Base-by-base conservation (phyloP, 2,113 vertebrate genomes). In the Actenoides hombroni region DNA sequence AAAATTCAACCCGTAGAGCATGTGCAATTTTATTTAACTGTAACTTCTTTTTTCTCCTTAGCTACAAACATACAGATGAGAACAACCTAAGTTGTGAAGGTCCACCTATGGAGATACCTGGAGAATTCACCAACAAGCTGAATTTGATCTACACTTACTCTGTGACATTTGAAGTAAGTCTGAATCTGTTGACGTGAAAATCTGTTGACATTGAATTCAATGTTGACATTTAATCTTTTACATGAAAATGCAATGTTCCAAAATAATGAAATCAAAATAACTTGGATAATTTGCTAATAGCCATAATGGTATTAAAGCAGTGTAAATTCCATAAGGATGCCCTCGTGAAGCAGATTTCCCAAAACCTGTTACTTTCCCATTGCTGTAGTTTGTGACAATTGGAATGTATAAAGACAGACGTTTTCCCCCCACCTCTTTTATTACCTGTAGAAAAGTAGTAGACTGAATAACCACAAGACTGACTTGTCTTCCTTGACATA, bases 101-200 rank as follows among this genome's bases (percentile, higher is more conserved):
- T 18, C 63, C 39, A 31, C 98, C 99, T 13, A 98, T 99, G 98
- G 99, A 99, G 84, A 98, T 99, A 53, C 97, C 98, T 79, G 98
- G 86, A 70, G 97, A 98, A 8, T 97, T 98, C 86, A 96, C 79
- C 13, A 95, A 26, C 57, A 98, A 98, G 46, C 54, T 99, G 48
- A 97, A 98, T 26, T 60, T 99, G 77, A 91, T 97, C 79, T 99
- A 99, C 92, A 98, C 98, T 74, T 99, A 99, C 83, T 99, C 99
- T 11, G 98, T 99, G 81, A 96, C 86, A 42, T 99, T 99, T 98
- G 96, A 98, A 95, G 99, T 99, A 97, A 97, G 98, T 96, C 85
- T 56, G 20, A 74, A 44, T 83, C 33, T 63, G 10, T 61, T 83
- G 39, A 44, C 6, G 3, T 61, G 13, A 68, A 48, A 68, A 39